These are phyloP conservation scores for Uloborus plumipes DNA, from an alignment of 2,888 invertebrate species.

Conservation along the genomic window DNA sequence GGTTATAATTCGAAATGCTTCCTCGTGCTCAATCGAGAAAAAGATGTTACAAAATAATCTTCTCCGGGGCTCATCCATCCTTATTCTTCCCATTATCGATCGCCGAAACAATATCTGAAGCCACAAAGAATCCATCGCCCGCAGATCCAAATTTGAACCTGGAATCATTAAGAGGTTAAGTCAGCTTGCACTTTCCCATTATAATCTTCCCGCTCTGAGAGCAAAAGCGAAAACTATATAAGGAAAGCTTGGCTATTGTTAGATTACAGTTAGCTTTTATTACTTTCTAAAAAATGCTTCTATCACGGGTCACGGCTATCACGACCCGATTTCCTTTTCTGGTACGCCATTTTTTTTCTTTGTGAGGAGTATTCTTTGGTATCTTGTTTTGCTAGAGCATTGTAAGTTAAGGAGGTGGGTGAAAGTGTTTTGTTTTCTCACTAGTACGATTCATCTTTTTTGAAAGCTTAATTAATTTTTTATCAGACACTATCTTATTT, in stretches of 20 bases:
- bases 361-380: not conserved
- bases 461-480: too few species aligned
- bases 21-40: too few species aligned
- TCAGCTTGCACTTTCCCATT: not conserved
- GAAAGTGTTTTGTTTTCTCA: too few species aligned
- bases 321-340: constrained; percentile 3
- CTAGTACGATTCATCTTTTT: too few species aligned
- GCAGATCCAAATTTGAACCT: not conserved
- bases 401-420: too few species aligned
- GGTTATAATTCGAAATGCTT: too few species aligned
- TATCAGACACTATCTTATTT: too few species aligned
- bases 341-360: not conserved
- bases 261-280: constrained; percentile 5
- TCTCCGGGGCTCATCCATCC: too few species aligned
- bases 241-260: constrained; percentile 18
- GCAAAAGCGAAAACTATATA: not conserved
- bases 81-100: too few species aligned
- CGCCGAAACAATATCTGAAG: too few species aligned
- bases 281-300: not conserved
- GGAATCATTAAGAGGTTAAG: not conserved
- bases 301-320: not conserved
- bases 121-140: not conserved
- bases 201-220: not conserved
- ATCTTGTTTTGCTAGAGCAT: too few species aligned
- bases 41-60: too few species aligned